These are phyloP conservation scores for Serranus cabrilla DNA, from an alignment of 2,797 vertebrate species.

Conservation along the genomic window DNA sequence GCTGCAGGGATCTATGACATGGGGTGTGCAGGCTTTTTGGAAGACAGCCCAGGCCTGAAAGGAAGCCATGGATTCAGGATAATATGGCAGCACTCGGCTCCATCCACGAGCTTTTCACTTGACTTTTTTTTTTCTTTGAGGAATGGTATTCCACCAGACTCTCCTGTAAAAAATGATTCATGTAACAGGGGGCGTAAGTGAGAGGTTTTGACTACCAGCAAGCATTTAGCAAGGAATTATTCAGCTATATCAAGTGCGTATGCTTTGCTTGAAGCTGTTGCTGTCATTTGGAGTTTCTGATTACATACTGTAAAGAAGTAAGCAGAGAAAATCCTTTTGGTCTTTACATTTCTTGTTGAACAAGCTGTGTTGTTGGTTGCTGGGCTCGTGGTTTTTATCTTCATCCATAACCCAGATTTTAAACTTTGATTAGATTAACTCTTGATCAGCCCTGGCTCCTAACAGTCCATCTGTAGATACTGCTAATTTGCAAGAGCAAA, in stretches of 20 bases:
- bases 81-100: constrained; percentile 21
- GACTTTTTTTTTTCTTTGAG: constrained; percentile 2
- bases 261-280: constrained; percentile 38
- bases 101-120: constrained; percentile 14
- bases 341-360: constrained; percentile 7
- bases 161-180: constrained; percentile 10
- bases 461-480: neutral
- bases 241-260: constrained; percentile 18
- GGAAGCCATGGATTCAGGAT: constrained; percentile 48
- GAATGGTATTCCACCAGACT: constrained; percentile 6
- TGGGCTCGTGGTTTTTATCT: neutral
- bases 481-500: neutral
- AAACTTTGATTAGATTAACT: neutral
- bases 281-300: constrained; percentile 37
- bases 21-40: constrained; percentile 61
- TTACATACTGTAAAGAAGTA: constrained; percentile 6
- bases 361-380: neutral
- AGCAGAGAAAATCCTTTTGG: constrained; percentile 2
- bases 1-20: constrained; percentile 70
- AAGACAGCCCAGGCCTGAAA: constrained; percentile 67
- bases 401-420: neutral
- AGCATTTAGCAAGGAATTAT: constrained; percentile 38
- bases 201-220: constrained; percentile 12
- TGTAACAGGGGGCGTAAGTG: neutral
- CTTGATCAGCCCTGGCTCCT: neutral